Base-by-base conservation (phyloP, 37 sponge, comb jelly and placozoan species). In the Agelas oroides region DNA sequence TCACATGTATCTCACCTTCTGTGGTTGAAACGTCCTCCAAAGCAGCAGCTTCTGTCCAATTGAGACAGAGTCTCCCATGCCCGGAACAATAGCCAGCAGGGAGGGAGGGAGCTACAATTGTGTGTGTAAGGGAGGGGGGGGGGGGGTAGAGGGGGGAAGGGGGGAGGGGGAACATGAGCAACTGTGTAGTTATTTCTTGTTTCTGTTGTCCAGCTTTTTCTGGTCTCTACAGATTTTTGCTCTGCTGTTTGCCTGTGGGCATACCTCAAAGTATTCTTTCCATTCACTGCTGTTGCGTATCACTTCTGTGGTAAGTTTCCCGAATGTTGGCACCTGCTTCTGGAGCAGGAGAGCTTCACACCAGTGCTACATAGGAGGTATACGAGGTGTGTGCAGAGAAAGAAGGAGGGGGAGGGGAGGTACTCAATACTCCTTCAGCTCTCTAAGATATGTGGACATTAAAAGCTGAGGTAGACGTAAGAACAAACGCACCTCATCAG, bases 211-310 rank as follows among this genome's bases (percentile, higher is more conserved):
- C n/a, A n/a, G n/a, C n/a, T n/a, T n/a, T 46, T 46, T 46, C 46
- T 46, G 46, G 6, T 12, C 46, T 46, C 46, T 46, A 3, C 3
- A 8, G 8, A 46, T 12, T 46, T 46, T 46, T 12, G 3, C 46
- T 46, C 6, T 12, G 46, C 46, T 46, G 8, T 46, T 46, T n/a
- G n/a, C n/a, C n/a, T n/a, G n/a, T n/a, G 8, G 8, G 27, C 59
- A 25, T 61, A 86, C 86, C 28, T 77, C 55, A 40, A 86, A 78
- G 78, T 86, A 86, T 78, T 86, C 86, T 23, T 86, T 58, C 86
- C 86, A 86, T 77, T 78, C 86, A 41, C 52, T 33, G 58, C 79
- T 86, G 71, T 68, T 36, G 33, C 12, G 37, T 13, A 24, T 20
- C 17, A 86, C 34, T 21, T 64, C 71, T 11, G 20, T 38, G 6